Percentiles rank a stretch among this genome's conserved stretches.
phyloP scores from a whole-genome alignment of 2,797 vertebrate species.

The Champsocephalus esox region DNA sequence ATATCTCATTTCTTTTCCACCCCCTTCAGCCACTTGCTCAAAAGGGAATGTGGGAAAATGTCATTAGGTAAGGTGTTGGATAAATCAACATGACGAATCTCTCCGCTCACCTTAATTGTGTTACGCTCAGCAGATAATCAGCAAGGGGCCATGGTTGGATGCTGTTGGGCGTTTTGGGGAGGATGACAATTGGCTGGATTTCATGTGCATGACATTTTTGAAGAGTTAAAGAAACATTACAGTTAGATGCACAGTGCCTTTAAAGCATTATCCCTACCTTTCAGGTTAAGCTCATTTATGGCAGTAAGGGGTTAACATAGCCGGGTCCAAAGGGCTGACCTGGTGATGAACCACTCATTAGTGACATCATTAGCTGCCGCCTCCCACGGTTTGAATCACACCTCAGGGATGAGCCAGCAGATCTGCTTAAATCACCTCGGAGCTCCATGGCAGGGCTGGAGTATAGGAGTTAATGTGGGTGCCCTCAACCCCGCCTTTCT shows the following conservation, averaged over 20 bases:
- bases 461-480: slow-evolving; percentile 58
- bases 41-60: slow-evolving; percentile 74
- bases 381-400: slow-evolving; percentile 54
- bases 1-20: slow-evolving; percentile 37
- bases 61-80: slow-evolving; percentile 74
- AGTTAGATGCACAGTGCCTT: background rate
- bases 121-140: slow-evolving; percentile 65
- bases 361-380: slow-evolving; percentile 64
- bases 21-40: slow-evolving; percentile 51
- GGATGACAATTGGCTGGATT: slow-evolving; percentile 26
- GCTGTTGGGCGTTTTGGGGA: slow-evolving; percentile 40
- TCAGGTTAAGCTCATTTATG: slow-evolving; percentile 1
- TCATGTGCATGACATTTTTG: background rate
- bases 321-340: slow-evolving; percentile 50
- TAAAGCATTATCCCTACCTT: background rate
- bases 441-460: slow-evolving; percentile 3
- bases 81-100: slow-evolving; percentile 82
- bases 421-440: slow-evolving; percentile 47
- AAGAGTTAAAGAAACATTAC: slow-evolving; percentile 17
- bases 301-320: slow-evolving; percentile 25
- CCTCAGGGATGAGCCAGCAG: slow-evolving; percentile 49
- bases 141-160: slow-evolving; percentile 34
- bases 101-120: slow-evolving; percentile 74
- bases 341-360: slow-evolving; percentile 71
- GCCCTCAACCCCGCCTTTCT: background rate